Evolutionary conservation across 2,797 vertebrate genomes (phyloP).

Genomic region (Adrianichthys oophorus): DNA sequence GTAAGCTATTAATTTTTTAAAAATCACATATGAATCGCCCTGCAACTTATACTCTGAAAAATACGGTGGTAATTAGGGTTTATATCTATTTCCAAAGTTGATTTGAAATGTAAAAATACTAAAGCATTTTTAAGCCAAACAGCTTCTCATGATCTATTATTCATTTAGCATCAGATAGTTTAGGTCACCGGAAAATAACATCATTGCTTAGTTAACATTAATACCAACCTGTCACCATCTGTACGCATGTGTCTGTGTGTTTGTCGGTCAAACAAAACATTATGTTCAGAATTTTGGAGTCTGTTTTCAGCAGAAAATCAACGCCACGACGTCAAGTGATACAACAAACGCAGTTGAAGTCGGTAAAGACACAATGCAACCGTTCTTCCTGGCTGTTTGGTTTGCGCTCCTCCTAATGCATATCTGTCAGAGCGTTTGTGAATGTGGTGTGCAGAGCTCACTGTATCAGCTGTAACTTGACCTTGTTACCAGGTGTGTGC

Average conservation of each 20-base stretch:
- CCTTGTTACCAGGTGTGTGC: conserved; percentile 87
- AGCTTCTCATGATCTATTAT: conserved; percentile 41
- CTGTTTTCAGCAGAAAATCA: neutral
- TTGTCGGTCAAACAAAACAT: conserved; percentile 9
- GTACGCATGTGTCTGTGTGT: conserved; percentile 8
- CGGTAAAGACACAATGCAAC: conserved; percentile 63
- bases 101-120: neutral
- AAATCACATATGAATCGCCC: too few relatives aligned
- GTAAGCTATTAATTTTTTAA: too few relatives aligned
- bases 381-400: conserved; percentile 5
- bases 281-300: conserved; percentile 5
- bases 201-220: conserved; percentile 61
- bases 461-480: conserved; percentile 95
- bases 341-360: conserved; percentile 4
- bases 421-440: conserved; percentile 15
- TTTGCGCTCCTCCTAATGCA: conserved; percentile 2
- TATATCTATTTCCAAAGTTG: neutral
- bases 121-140: neutral
- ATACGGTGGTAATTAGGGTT: too few relatives aligned
- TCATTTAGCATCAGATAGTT: conserved; percentile 34
- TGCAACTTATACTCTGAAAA: too few relatives aligned
- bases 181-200: conserved; percentile 51
- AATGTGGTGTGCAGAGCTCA: conserved; percentile 82
- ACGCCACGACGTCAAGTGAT: neutral
- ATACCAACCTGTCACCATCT: conserved; percentile 61